Conservation (phyloP, 2,888 invertebrate genomes). For the Elgonia sp. region DNA sequence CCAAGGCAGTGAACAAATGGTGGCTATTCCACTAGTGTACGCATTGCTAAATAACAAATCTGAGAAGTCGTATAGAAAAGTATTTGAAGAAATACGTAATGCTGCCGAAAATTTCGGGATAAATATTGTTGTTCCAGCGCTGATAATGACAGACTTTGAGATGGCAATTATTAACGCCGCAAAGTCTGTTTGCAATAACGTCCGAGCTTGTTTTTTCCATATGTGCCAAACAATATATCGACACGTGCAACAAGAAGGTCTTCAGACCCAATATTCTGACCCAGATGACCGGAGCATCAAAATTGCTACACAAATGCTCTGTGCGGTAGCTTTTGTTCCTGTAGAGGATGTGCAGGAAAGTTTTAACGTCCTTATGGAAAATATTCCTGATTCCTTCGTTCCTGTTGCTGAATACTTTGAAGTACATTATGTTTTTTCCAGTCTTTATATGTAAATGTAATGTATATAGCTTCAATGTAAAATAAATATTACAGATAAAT, state of each 20-base stretch:
- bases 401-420: not conserved
- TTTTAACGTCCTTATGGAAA: not conserved
- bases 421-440: no score
- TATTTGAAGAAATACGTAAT: no score
- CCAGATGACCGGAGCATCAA: not conserved
- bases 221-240: not conserved
- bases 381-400: not conserved
- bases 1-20: conserved; percentile 3
- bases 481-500: no score
- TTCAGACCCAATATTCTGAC: not conserved
- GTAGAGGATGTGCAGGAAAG: not conserved
- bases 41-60: conserved; percentile 18
- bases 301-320: not conserved
- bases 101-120: no score
- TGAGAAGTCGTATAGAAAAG: not conserved
- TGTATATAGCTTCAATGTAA: no score
- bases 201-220: not conserved
- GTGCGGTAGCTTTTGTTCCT: not conserved
- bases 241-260: not conserved
- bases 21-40: conserved; percentile 24
- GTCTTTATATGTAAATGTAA: no score
- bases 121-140: no score
- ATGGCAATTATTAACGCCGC: no score
- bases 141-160: no score
- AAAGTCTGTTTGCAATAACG: not conserved